Conservation (phyloP, 2,113 vertebrate species). For the Tupaia tana region DNA sequence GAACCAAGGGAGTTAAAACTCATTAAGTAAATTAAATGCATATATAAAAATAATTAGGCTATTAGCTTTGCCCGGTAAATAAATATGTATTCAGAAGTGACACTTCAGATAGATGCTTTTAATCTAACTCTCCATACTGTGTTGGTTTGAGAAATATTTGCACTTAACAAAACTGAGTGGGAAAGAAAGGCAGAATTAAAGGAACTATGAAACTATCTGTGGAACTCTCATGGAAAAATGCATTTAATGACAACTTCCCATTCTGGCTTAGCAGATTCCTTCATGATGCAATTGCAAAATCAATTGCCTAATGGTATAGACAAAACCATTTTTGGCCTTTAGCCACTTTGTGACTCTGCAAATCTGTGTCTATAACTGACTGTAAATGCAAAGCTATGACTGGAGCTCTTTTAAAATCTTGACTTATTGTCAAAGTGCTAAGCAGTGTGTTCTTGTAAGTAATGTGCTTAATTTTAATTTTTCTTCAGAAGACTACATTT, state of each 20-base stretch:
- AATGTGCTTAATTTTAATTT: conserved; percentile 61
- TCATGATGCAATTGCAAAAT: conserved; percentile 56
- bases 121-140: conserved; percentile 9
- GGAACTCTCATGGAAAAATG: neutral
- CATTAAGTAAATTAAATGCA: neutral
- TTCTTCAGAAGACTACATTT: neutral
- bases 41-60: neutral
- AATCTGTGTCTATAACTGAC: conserved; percentile 54
- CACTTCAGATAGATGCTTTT: conserved; percentile 48
- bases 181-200: conserved; percentile 10
- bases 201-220: neutral
- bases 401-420: conserved; percentile 62
- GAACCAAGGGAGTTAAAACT: neutral
- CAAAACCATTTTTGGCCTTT: conserved; percentile 65
- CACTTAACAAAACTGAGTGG: neutral
- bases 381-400: conserved; percentile 55
- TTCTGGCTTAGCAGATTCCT: conserved; percentile 33
- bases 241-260: conserved; percentile 45
- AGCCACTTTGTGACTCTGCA: conserved; percentile 71
- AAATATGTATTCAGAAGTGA: conserved; percentile 54
- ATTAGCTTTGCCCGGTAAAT: conserved; percentile 33
- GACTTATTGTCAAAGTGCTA: conserved; percentile 67
- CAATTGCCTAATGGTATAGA: conserved; percentile 60
- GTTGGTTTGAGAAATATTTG: conserved; percentile 48
- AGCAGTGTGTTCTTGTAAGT: conserved; percentile 60